Percentiles rank a stretch among this genome's conserved stretches.
phyloP scores from a whole-genome alignment of 2,113 vertebrate genomes.

The Pomatostomus ruficeps region DNA sequence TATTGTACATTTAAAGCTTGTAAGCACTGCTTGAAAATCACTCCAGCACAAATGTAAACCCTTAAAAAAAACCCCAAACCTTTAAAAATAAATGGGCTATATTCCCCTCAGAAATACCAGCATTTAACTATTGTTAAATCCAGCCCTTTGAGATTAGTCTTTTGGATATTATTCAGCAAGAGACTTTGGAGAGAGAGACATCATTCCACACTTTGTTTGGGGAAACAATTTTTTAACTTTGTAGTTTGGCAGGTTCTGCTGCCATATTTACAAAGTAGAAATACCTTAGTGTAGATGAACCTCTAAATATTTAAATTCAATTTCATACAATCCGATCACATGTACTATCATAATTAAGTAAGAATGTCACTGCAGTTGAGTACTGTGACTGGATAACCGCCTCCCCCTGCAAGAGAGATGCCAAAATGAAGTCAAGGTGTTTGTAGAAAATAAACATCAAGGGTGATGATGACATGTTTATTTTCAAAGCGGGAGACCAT shows the following conservation, averaged over 20 bases:
- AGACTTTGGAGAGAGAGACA: conserved; percentile 34
- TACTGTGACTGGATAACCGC: conserved; percentile 58
- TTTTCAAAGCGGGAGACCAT: conserved; percentile 67
- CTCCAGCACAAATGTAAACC: conserved; percentile 26
- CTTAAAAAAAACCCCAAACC: neutral
- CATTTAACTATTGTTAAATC: conserved; percentile 32
- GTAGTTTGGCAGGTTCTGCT: conserved; percentile 53
- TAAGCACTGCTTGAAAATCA: conserved; percentile 10
- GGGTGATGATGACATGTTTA: conserved; percentile 70
- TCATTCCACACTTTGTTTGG: conserved; percentile 26
- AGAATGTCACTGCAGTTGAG: conserved; percentile 63
- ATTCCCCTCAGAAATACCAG: neutral
- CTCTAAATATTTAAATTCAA: conserved; percentile 74
- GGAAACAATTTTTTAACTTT: conserved; percentile 59
- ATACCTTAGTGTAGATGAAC: conserved; percentile 56
- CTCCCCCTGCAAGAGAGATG: conserved; percentile 61
- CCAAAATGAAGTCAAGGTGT: conserved; percentile 66
- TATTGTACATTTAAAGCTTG: conserved; percentile 34
- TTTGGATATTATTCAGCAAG: conserved; percentile 12
- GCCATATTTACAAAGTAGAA: conserved; percentile 59
- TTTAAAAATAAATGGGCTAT: conserved; percentile 44
- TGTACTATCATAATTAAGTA: conserved; percentile 70
- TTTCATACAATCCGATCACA: conserved; percentile 69
- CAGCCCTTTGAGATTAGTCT: neutral
- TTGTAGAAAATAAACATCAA: conserved; percentile 69